Base-by-base conservation (phyloP, 2,113 vertebrate species). In the Uria lomvia region DNA sequence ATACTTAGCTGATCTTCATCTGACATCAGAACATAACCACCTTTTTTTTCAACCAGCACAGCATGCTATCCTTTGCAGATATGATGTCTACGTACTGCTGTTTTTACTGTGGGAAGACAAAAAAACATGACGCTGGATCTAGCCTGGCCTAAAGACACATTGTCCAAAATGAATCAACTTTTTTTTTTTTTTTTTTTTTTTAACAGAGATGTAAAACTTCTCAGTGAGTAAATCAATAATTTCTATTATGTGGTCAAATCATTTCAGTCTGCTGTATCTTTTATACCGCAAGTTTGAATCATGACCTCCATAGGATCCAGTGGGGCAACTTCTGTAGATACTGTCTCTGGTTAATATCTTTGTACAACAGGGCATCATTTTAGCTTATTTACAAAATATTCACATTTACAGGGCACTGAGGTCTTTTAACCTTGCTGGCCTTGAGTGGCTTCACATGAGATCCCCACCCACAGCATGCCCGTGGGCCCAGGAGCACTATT, bases 381-480 rank as follows among this genome's bases (percentile, higher is more conserved):
- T 42, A 66, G 5, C 3, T 53, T 66, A 60, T 73, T 63, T 62
- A 40, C 15, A 78, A 60, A 67, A 55, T 34, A 38, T 16, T 78
- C 20, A 60, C 5, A 32, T 49, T 72, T 53, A 23, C 17, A 66
- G 14, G 14, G 9, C 29, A 22, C 16, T 45, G 29, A 40, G 4
- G 56, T 23, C 56, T n/a, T n/a, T 15, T 59, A 59, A 52, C 21
- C 11, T 58, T n/a, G 6, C 19, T 52, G 32, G 5, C 29, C 11
- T 26, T 32, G 23, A 52, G 34, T 38, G 24, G 8, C 8, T 17
- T 66, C 10, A 29, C 3, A 36, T 23, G 21, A n/a, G 11, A 47
- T 32, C 14, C 16, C 17, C 12, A 66, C 20, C 2, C 9, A 11
- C 23, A 40, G 8, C 2, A 0, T 27, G 29, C 8, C 30, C 15